These are phyloP conservation scores for Apotomis turbidana DNA, from an alignment of 2,888 invertebrate species.

Conservation along the genomic window DNA sequence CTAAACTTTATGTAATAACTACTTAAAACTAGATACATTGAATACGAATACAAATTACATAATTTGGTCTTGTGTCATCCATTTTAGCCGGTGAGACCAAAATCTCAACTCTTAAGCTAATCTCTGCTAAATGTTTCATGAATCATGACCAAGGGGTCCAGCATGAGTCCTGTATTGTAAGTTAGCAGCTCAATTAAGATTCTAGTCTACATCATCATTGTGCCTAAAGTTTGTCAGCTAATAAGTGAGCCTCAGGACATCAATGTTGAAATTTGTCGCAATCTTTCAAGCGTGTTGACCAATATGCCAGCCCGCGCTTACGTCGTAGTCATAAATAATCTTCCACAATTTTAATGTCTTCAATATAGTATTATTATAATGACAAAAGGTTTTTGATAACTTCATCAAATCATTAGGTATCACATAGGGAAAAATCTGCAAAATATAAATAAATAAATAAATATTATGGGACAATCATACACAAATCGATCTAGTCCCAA, in stretches of 20 bases:
- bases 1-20: background rate
- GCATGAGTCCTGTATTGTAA: too few species aligned
- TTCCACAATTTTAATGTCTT: slow-evolving; percentile 1
- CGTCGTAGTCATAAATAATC: background rate
- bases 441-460: too few species aligned
- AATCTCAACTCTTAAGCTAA: too few species aligned
- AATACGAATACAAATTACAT: background rate
- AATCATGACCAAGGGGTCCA: too few species aligned
- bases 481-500: too few species aligned
- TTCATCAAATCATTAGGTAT: too few species aligned
- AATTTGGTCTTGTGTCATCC: background rate
- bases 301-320: slow-evolving; percentile 12
- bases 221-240: background rate
- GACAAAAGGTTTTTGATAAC: too few species aligned
- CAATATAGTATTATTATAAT: slow-evolving; percentile 9
- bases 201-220: background rate
- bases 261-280: background rate
- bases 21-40: background rate
- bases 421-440: too few species aligned
- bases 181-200: too few species aligned
- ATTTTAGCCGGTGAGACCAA: too few species aligned
- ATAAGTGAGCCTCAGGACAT: background rate
- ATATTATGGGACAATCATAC: too few species aligned
- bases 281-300: slow-evolving; percentile 9
- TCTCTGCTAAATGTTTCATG: too few species aligned